A percentile compares a stretch with the other conserved stretches of the same genome.
Conservation (phyloP, 35 echinoderm and acorn worm species). For the Chiridota heheva region DNA sequence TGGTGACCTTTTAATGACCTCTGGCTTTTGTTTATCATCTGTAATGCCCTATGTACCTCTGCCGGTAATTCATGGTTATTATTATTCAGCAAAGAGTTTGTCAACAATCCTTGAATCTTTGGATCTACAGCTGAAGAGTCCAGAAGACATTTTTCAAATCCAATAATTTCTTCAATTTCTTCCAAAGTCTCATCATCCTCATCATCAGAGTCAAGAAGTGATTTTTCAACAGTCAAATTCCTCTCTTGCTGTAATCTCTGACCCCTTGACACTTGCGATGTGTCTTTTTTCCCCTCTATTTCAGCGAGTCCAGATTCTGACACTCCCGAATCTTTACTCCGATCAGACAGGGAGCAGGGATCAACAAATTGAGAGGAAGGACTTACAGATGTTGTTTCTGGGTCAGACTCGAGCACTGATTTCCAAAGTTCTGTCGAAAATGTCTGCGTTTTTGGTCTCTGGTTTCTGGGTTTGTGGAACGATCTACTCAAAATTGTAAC, state of each 20-base stretch:
- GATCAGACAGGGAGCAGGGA: too few relatives aligned
- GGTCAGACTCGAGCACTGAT: too few relatives aligned
- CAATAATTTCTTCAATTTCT: slow-evolving; percentile 43
- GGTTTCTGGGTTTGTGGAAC: neutral
- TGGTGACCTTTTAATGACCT: neutral
- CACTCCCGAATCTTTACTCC: too few relatives aligned
- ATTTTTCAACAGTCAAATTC: too few relatives aligned
- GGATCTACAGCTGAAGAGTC: neutral
- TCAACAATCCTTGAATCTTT: neutral
- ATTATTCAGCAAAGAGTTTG: neutral
- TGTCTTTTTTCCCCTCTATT: neutral
- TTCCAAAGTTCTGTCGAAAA: slow-evolving; percentile 15
- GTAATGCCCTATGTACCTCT: too few relatives aligned
- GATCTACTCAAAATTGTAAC: slow-evolving; percentile 23
- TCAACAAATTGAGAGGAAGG: too few relatives aligned
- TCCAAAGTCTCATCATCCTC: slow-evolving; percentile 40
- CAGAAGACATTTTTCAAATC: slow-evolving; percentile 26
- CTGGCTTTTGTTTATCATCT: neutral
- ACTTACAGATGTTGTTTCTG: too few relatives aligned
- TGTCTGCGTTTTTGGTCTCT: neutral
- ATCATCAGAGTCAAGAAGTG: too few relatives aligned
- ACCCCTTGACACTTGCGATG: too few relatives aligned
- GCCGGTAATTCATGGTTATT: neutral
- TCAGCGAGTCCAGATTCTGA: too few relatives aligned
- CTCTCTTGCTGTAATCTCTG: too few relatives aligned